These are phyloP conservation scores for Lathronympha strigana DNA, from an alignment of 2,888 invertebrate species.

Conservation along the genomic window DNA sequence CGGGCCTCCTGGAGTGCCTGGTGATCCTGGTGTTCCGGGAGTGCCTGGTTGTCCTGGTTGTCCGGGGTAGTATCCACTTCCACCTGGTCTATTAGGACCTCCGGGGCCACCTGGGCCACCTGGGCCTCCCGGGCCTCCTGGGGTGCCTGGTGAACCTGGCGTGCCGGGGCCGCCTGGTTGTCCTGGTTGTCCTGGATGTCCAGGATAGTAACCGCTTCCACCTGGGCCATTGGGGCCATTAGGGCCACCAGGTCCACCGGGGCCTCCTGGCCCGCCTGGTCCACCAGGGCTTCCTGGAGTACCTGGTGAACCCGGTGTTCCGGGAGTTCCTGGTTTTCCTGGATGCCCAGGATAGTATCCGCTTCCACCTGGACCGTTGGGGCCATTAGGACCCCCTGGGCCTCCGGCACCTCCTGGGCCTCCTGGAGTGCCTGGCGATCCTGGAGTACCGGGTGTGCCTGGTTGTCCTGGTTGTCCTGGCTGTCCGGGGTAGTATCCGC, in stretches of 20 bases:
- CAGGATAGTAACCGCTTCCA: slow-evolving; percentile 19
- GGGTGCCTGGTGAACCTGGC: slow-evolving; percentile 14
- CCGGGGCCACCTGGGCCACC: slow-evolving; percentile 59
- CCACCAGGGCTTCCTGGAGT: slow-evolving; percentile 50
- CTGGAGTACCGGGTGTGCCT: slow-evolving; percentile 45
- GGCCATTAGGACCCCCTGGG: slow-evolving; percentile 56
- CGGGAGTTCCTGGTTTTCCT: slow-evolving; percentile 46
- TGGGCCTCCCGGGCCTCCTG: slow-evolving; percentile 48
- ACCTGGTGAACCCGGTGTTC: slow-evolving; percentile 48
- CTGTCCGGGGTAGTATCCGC: slow-evolving; percentile 52
- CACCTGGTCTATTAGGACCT: slow-evolving; percentile 48
- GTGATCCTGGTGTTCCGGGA: slow-evolving; percentile 55
- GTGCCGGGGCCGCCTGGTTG: slow-evolving; percentile 41
- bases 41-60: slow-evolving; percentile 39
- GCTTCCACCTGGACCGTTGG: slow-evolving; percentile 47
- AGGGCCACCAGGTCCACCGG: slow-evolving; percentile 43
- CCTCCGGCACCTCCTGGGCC: slow-evolving; percentile 66
- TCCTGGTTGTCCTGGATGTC: slow-evolving; percentile 5
- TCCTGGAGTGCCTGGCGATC: slow-evolving; percentile 45
- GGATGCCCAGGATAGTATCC: slow-evolving; percentile 52
- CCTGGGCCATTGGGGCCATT: slow-evolving; percentile 31
- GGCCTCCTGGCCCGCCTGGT: slow-evolving; percentile 54
- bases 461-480: slow-evolving; percentile 43
- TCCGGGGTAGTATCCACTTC: slow-evolving; percentile 39
- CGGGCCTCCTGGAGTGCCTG: slow-evolving; percentile 74